Evolutionary conservation across 1,140 invertebrate species (phyloP).

Genomic region (Yoshiicerus persimilis): DNA sequence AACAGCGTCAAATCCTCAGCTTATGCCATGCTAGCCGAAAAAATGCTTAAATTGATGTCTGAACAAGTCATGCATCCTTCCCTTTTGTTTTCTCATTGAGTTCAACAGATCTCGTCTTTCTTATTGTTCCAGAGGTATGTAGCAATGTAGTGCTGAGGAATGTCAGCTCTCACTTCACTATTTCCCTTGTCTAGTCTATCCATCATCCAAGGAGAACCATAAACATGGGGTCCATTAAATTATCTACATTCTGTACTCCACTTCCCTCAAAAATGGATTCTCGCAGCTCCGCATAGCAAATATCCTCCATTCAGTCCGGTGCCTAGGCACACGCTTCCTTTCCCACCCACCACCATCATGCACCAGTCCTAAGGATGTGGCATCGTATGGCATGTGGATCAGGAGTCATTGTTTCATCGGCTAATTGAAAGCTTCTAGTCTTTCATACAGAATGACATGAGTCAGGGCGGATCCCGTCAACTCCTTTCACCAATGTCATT

Average conservation of each 20-base stretch:
- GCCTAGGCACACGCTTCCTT: too few relatives aligned
- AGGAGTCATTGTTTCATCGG: neutral
- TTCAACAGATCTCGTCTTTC: neutral
- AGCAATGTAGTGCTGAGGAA: neutral
- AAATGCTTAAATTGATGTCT: neutral
- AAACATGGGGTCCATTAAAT: neutral
- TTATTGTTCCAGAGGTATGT: neutral
- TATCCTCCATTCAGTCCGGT: too few relatives aligned
- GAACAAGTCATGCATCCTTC: neutral
- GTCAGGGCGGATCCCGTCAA: constrained; percentile 2
- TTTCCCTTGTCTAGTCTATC: neutral
- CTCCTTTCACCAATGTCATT: constrained; percentile 3
- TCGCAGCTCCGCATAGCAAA: too few relatives aligned
- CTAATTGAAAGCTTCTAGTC: neutral
- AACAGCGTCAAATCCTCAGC: neutral
- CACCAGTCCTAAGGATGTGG: too few relatives aligned
- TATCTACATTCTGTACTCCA: neutral
- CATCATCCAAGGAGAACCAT: neutral
- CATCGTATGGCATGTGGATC: neutral
- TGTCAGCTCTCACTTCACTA: neutral
- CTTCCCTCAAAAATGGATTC: too few relatives aligned
- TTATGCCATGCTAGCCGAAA: neutral
- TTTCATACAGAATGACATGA: constrained; percentile 9
- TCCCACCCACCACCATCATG: too few relatives aligned
- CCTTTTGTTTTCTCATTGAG: neutral